phyloP scores from a whole-genome alignment of 2,888 invertebrate genomes.

The Cephus spinipes region DNA sequence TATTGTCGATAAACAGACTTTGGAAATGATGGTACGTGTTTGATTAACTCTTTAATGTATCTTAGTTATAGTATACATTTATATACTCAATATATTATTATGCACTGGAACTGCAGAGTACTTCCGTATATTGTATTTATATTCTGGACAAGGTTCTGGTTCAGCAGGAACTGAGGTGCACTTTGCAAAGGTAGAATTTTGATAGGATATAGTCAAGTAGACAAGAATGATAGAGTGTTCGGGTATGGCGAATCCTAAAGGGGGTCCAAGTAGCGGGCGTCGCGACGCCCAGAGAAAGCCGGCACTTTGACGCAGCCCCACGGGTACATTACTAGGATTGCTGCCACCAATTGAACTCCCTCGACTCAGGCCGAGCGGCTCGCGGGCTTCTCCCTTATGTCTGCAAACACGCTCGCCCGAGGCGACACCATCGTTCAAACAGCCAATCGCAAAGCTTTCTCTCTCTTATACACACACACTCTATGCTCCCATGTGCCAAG shows the following conservation, averaged over 20 bases:
- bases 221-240: conserved; percentile 8
- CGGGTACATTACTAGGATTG: conserved; percentile 65
- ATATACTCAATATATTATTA: not conserved
- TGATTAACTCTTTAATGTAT: not conserved
- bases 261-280: not conserved
- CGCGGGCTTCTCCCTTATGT: conserved; percentile 42
- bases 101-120: not conserved
- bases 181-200: not conserved
- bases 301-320: conserved; percentile 63
- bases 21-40: not conserved
- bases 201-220: not conserved
- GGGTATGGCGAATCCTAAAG: conserved; percentile 25
- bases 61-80: not conserved
- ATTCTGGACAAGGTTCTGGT: not conserved
- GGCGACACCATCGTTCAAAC: conserved; percentile 60
- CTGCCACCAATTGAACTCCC: conserved; percentile 59
- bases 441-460: conserved; percentile 47
- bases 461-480: not conserved
- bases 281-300: conserved; percentile 20
- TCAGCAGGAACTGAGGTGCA: not conserved
- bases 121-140: not conserved
- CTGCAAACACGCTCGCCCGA: conserved; percentile 57
- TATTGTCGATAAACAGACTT: not conserved
- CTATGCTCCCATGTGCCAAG: not conserved
- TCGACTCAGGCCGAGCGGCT: conserved; percentile 30